Evolutionary conservation across 2,888 invertebrate genomes (phyloP).

Genomic region (Apodemia zela): DNA sequence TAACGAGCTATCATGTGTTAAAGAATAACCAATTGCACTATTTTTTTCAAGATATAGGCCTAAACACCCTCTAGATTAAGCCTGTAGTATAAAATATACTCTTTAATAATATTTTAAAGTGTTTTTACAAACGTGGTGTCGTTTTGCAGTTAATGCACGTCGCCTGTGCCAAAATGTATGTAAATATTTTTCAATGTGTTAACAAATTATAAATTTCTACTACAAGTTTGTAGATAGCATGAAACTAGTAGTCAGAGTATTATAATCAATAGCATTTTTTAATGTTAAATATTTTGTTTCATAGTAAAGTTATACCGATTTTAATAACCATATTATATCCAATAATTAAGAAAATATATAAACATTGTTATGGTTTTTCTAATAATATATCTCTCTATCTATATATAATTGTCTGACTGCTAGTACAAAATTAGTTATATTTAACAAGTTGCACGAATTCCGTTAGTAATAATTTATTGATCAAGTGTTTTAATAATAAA

Average conservation of each 20-base stretch:
- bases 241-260: slow-evolving; percentile 32
- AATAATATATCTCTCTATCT: background rate
- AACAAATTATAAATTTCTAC: slow-evolving; percentile 44
- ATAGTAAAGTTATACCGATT: background rate
- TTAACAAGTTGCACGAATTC: slow-evolving; percentile 9
- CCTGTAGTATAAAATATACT: slow-evolving; percentile 72
- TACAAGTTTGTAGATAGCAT: slow-evolving; percentile 36
- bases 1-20: background rate
- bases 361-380: background rate
- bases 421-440: background rate
- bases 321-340: no score
- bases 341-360: no score
- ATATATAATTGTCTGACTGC: slow-evolving; percentile 3
- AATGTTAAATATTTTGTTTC: slow-evolving; percentile 54
- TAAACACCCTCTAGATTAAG: slow-evolving; percentile 67
- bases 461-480: slow-evolving; percentile 12
- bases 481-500: slow-evolving; percentile 10
- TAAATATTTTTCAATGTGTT: slow-evolving; percentile 64
- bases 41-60: slow-evolving; percentile 51
- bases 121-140: slow-evolving; percentile 51
- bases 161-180: slow-evolving; percentile 76
- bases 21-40: background rate
- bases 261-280: slow-evolving; percentile 29
- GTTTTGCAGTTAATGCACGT: slow-evolving; percentile 53
- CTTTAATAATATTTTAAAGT: slow-evolving; percentile 56